Evolutionary conservation across 2,113 vertebrate genomes (phyloP), one percentile per base, ranked within the genome.

Genomic region (Tetrao urogallus): DNA sequence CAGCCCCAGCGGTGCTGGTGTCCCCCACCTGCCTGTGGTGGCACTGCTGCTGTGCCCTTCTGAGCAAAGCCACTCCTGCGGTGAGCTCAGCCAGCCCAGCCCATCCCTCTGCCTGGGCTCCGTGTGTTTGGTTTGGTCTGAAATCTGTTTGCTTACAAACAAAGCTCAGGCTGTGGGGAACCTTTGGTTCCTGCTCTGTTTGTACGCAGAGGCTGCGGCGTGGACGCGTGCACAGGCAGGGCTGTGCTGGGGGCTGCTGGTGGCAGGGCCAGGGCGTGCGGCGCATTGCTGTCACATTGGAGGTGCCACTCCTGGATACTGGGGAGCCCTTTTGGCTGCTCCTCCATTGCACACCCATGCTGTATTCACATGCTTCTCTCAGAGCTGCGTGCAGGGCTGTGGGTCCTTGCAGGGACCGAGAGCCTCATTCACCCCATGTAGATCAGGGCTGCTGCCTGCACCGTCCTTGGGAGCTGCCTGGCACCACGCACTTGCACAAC

Each of bases 291-390:
- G 38, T 47, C 16, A 12, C 16, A 18, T 22, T 5, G 0, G 1
- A 22, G 0, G 54, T 28, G 25, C 36, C 13, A 3, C 87, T 82
- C n/a, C n/a, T 3, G 0, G 17, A 27, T 10, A 1, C 3, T n/a
- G 0, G 0, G 66, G 50, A 45, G 10, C 0, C 1, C 1, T 90
- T 88, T 19, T 9, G 19, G 73, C 43, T 8, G 1, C 48, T 24
- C 38, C 2, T 0, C 10, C 8, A 0, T n/a, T 71, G 54, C 15
- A 34, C 11, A 40, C 17, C 58, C 25, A 3, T 8, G 0, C 3
- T 0, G 0, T 0, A 2, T 4, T 10, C 6, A 3, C 1, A 0
- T n/a, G 25, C 56, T 18, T 1, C n/a, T 69, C 52, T 21, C 0
- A 1, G 36, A 18, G 60, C 69, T 1, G 4, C 14, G 65, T 74